phyloP scores from a whole-genome alignment of 2,797 vertebrate species.

The Sebastes minor region DNA sequence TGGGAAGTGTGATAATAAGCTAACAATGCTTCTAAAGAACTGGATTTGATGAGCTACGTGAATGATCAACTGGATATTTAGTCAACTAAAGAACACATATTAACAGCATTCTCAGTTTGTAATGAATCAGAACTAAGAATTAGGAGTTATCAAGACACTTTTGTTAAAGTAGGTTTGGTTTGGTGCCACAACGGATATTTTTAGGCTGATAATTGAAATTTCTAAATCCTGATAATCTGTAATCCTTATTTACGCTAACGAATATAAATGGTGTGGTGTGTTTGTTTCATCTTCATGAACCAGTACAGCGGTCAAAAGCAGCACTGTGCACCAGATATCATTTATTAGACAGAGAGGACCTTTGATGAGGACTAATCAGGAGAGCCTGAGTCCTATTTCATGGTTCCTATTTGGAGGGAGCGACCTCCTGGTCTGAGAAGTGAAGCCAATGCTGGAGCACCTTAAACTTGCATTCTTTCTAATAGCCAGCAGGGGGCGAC shows the following conservation, averaged over 20 bases:
- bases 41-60: background rate
- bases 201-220: background rate
- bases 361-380: constrained; percentile 36
- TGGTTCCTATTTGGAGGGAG: constrained; percentile 9
- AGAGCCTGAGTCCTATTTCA: constrained; percentile 41
- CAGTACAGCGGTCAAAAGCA: background rate
- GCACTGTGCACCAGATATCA: background rate
- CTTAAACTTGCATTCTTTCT: no score
- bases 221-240: background rate
- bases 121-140: background rate
- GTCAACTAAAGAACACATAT: background rate
- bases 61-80: background rate
- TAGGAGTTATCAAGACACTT: background rate
- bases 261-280: background rate
- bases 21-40: background rate
- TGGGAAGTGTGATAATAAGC: background rate
- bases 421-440: rapidly evolving
- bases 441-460: no score
- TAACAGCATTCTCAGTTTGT: background rate
- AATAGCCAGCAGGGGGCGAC: no score
- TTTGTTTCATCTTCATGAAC: background rate
- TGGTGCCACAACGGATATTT: background rate
- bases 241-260: background rate
- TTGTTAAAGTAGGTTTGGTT: background rate
- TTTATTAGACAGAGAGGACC: constrained; percentile 5